Evolutionary conservation across 2,888 invertebrate genomes (phyloP), one percentile per base, ranked within the genome.

Genomic region (Cantharis rufa): DNA sequence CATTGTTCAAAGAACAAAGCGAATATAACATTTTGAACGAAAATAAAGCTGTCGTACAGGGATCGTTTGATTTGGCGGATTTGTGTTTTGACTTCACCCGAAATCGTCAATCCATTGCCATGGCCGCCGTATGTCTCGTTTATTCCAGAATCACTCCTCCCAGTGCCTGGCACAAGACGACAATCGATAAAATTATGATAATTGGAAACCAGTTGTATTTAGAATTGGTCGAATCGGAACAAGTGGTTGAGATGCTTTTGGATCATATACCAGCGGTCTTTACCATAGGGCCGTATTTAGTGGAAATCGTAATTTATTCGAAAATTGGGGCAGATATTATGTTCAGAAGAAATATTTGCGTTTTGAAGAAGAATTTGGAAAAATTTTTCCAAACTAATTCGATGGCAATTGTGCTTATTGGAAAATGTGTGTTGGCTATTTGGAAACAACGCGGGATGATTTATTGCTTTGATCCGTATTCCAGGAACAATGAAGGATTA

Each of bases 121-220:
- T 92, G 77, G 89, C 91, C 0, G 87, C 91, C 0, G 89, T 91
- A 7, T 91, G 91, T 3, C 87, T 93, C 86, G 90, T 92, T 0
- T 93, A 93, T 80, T 89, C 92, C 0, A 90, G 92, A 82, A 92
- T 93, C 80, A 92, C 93, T 2, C 91, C 91, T 0, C 90, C 92
- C 0, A 91, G 90, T 71, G 89, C 90, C 0, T 92, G 92, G 92
- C 90, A 90, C 81, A 88, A 89, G 9, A 90, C 89, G 76, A 92
- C 91, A 0, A 80, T 92, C 1, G 91, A 92, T 82, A 92, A 92
- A 85, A 89, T 92, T 70, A 84, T 92, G 82, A 89, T 90, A 7
- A 86, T 92, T 15, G 91, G 91, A 78, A 91, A 91, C 80, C 91
- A 91, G 81, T 84, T 92, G n/a, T 91, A 90, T 79, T 81, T 89